These are phyloP conservation scores for Colossoma macropomum DNA, from an alignment of 2,113 vertebrate genomes.

Conservation along the genomic window DNA sequence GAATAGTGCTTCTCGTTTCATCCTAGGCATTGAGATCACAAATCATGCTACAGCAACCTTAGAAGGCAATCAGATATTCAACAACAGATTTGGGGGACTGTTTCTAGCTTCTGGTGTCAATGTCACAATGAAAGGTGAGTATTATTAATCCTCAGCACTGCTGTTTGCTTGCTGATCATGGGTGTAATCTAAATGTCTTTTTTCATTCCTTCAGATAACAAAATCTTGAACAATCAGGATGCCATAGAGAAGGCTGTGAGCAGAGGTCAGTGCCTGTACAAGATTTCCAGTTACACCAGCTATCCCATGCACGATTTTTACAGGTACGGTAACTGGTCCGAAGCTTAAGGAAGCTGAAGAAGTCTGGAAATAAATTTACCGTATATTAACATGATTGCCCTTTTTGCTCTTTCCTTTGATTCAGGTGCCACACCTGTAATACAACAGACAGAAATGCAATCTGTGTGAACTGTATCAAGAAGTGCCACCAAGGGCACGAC, in stretches of 20 bases:
- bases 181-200: neutral
- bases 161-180: neutral
- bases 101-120: slow-evolving; percentile 99
- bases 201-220: slow-evolving; percentile 87
- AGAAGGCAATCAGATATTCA: slow-evolving; percentile 99
- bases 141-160: neutral
- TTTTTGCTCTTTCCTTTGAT: slow-evolving; percentile 8
- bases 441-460: slow-evolving; percentile 99
- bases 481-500: slow-evolving; percentile 99
- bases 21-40: slow-evolving; percentile 96
- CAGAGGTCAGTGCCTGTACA: slow-evolving; percentile 99
- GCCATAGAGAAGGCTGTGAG: slow-evolving; percentile 99
- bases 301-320: slow-evolving; percentile 99
- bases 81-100: slow-evolving; percentile 98
- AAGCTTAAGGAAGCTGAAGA: neutral
- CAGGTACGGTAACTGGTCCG: slow-evolving; percentile 83
- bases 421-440: slow-evolving; percentile 99
- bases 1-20: neutral
- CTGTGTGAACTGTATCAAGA: slow-evolving; percentile 99
- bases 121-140: slow-evolving; percentile 98
- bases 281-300: slow-evolving; percentile 99
- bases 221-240: slow-evolving; percentile 99
- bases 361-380: neutral
- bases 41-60: slow-evolving; percentile 98
- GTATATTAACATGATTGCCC: neutral